A percentile compares a stretch with the other conserved stretches of the same genome.
These are phyloP conservation scores for Patella depressa DNA, from an alignment of 2,888 invertebrate species.

Conservation along the genomic window DNA sequence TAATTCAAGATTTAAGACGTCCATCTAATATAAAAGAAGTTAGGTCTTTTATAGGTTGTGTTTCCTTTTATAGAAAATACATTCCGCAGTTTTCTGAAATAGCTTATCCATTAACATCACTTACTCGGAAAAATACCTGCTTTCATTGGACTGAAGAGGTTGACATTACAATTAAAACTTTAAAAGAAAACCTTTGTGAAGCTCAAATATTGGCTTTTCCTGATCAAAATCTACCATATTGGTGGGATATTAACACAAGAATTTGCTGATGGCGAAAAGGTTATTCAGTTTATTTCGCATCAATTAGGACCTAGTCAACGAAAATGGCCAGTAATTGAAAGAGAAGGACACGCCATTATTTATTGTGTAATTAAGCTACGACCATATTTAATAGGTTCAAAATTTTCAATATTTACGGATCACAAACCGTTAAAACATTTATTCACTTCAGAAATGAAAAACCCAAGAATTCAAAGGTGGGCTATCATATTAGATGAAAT, in stretches of 20 bases:
- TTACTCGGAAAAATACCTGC: slow-evolving; percentile 11
- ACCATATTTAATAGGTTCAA: slow-evolving; percentile 7
- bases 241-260: too few species aligned
- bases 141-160: slow-evolving; percentile 16
- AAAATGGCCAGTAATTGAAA: too few species aligned
- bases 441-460: too few species aligned
- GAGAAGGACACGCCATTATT: too few species aligned
- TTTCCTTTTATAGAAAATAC: slow-evolving; percentile 5
- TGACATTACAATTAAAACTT: slow-evolving; percentile 11
- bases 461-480: too few species aligned
- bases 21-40: slow-evolving; percentile 10
- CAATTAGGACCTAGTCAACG: too few species aligned
- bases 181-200: slow-evolving; percentile 15
- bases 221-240: slow-evolving; percentile 6
- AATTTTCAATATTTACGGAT: slow-evolving; percentile 19
- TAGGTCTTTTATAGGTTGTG: slow-evolving; percentile 6
- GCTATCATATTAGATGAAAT: too few species aligned
- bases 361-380: too few species aligned
- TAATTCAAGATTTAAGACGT: background rate
- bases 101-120: slow-evolving; percentile 4
- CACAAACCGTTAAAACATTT: too few species aligned
- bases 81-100: slow-evolving; percentile 13
- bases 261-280: too few species aligned
- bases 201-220: slow-evolving; percentile 20
- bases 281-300: too few species aligned